Evolutionary conservation across 2,797 vertebrate species (phyloP), one percentile per base, ranked within the genome.

Genomic region (Vultur gryphus): DNA sequence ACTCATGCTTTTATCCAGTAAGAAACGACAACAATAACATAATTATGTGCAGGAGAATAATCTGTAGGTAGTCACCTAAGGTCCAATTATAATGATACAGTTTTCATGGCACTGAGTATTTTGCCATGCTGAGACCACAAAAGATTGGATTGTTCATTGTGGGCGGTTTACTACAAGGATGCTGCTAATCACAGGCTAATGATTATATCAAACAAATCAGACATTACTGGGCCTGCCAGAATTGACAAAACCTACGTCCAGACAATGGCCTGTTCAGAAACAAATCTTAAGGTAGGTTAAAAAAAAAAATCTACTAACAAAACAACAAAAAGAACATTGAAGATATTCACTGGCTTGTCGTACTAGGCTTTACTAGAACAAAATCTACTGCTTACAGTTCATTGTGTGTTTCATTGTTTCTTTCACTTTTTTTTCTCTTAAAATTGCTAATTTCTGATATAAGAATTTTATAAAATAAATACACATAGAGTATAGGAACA

Each of bases 121-220:
- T 95, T 92, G 84, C 41, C 35, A 82, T 80, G 7, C 11, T 80
- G 25, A 96, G 16, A 94, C 43, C 29, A 57, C n/a, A 95, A 64
- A 62, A 83, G 89, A 93, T 55, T 75, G 62, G 16, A 82, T 59
- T 70, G 19, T 31, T 89, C 57, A 70, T 73, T 64, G 33, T 57
- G 23, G 54, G 58, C 31, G 13, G 20, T 71, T 94, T 96, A 90
- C 41, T 87, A 10, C 59, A 92, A 77, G 41, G 29, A 59, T 64
- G 16, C 33, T 90, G 84, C 70, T 93, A 95, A 79, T 81, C 44
- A 79, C 33, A 48, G 71, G 37, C 19, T 91, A 79, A 80, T 73
- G 48, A 62, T 29, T 92, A 6, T 44, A 87, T 44, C 54, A 92
- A 90, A 92, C 89, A 91, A 96, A 90, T 87, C 64, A 95, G 71